A percentile compares a stretch with the other conserved stretches of the same genome.
Conservation (phyloP, 2,113 vertebrate genomes). For the Leptocoma aspasia region DNA sequence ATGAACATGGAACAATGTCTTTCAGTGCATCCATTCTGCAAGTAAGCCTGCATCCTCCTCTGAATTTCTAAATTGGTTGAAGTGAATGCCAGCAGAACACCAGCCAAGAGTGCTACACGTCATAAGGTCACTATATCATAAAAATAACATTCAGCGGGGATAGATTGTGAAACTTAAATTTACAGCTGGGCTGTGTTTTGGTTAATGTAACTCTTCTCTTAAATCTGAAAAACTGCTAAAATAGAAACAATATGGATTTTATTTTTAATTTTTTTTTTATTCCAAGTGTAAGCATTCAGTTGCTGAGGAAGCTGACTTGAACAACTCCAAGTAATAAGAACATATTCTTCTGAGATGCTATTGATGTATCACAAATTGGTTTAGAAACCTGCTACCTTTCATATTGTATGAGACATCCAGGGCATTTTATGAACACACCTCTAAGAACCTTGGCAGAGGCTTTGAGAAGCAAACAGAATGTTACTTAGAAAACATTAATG, state of each 20-base stretch:
- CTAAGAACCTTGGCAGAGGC: constrained; percentile 30
- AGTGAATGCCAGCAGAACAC: not conserved
- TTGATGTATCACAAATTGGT: not conserved
- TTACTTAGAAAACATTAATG: constrained; percentile 48
- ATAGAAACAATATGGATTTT: not conserved
- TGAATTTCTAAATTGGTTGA: not conserved
- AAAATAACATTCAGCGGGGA: not conserved
- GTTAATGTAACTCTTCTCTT: not conserved
- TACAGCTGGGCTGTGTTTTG: not conserved
- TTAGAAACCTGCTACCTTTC: not conserved
- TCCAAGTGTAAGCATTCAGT: not conserved
- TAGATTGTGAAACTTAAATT: not conserved
- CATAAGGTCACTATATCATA: not conserved
- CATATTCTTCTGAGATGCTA: not conserved
- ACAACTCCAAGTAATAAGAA: not conserved
- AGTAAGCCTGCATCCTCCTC: not conserved
- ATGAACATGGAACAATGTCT: not conserved
- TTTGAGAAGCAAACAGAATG: constrained; percentile 49
- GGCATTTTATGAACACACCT: not conserved
- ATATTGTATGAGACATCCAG: not conserved
- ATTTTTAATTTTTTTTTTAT: not conserved
- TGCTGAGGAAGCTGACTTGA: not conserved
- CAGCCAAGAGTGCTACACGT: not conserved
- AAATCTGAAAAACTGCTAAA: not conserved
- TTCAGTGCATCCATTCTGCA: not conserved